Evolutionary conservation across 2,888 invertebrate species (phyloP).

Genomic region (Pycnomerus fuliginosus): DNA sequence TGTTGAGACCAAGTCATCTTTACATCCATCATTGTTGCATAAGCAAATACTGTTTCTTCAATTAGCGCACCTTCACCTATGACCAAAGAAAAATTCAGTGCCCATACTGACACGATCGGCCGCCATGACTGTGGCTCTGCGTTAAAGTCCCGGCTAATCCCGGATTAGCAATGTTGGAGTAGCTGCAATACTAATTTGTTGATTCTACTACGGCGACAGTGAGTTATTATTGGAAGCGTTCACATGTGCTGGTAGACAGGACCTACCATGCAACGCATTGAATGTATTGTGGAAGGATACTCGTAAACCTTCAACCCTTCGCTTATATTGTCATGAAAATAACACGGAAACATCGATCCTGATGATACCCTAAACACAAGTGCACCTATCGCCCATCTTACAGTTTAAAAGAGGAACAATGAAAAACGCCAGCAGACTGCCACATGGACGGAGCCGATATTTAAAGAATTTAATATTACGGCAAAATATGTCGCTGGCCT

Average conservation of each 20-base stretch:
- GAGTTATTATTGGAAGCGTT: constrained; percentile 49
- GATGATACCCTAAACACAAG: constrained; percentile 20
- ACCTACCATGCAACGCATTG: constrained; percentile 21
- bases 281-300: constrained; percentile 20
- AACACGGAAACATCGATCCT: constrained; percentile 16
- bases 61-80: neutral
- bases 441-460: constrained; percentile 30
- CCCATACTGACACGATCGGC: constrained; percentile 36
- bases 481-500: constrained; percentile 35
- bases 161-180: constrained; percentile 53
- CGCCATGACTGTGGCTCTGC: constrained; percentile 48
- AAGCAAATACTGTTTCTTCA: constrained; percentile 17
- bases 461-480: constrained; percentile 40
- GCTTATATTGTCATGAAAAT: constrained; percentile 9
- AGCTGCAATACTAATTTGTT: constrained; percentile 55
- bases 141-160: constrained; percentile 52
- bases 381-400: constrained; percentile 34
- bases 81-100: neutral
- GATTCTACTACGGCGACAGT: constrained; percentile 53
- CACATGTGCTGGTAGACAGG: constrained; percentile 35
- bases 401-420: constrained; percentile 19
- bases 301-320: constrained; percentile 21
- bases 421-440: constrained; percentile 15
- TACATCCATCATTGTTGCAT: constrained; percentile 10
- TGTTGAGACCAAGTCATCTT: neutral